Conservation (phyloP, 2,113 vertebrate genomes). For the Ctenomys sociabilis region DNA sequence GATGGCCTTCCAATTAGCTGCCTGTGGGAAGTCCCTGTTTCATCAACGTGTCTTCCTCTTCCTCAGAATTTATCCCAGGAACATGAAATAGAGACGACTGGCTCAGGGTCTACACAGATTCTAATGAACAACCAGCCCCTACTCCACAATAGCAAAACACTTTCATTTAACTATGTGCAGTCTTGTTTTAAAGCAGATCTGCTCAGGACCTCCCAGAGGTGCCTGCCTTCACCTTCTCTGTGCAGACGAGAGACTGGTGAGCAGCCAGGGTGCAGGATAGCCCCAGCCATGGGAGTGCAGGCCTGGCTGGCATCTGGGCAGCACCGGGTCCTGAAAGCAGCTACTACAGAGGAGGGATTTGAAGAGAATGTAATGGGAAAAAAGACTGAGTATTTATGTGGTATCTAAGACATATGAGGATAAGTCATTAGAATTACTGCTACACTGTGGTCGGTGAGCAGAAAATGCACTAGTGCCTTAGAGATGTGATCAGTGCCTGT, state of each 20-base stretch:
- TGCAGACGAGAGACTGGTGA: background rate
- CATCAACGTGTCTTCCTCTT: background rate
- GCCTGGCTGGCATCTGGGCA: background rate
- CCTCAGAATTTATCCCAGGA: slow-evolving; percentile 7
- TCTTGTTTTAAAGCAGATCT: background rate
- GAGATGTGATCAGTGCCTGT: background rate
- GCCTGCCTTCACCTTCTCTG: background rate
- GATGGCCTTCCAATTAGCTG: background rate
- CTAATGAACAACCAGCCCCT: background rate
- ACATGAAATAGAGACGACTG: background rate
- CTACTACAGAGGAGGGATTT: background rate
- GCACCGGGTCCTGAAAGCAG: background rate
- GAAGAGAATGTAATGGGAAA: background rate
- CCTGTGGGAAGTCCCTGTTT: background rate
- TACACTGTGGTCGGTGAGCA: background rate
- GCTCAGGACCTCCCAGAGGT: background rate
- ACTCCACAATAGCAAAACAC: background rate
- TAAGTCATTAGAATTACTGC: background rate
- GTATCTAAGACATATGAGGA: background rate
- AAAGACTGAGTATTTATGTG: background rate
- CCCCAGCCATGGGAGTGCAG: too few relatives aligned
- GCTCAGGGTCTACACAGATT: background rate
- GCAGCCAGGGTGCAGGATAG: background rate
- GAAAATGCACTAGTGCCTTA: background rate
- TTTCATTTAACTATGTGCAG: background rate